Evolutionary conservation across 2,113 vertebrate species (phyloP), one percentile per base, ranked within the genome.

Genomic region (Pimephales promelas): DNA sequence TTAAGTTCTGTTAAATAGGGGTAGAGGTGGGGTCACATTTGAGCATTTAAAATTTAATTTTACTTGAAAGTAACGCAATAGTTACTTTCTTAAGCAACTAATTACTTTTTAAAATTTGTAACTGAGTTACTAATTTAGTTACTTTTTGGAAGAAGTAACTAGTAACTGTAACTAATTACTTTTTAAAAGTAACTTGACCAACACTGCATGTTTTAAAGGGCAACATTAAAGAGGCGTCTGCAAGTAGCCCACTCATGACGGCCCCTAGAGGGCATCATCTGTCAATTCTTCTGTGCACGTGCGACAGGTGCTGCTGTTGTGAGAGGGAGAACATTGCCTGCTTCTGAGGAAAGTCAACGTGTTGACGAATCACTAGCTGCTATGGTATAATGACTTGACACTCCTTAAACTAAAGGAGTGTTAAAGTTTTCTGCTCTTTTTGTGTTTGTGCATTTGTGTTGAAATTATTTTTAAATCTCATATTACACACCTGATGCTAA

Each of bases 201-300:
- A n/a, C n/a, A n/a, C n/a, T n/a, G n/a, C n/a, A n/a, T n/a, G 9
- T 40, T 34, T 54, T 56, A 59, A 24, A 57, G 10, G 3, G 56
- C 40, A 59, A 36, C 0, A 24, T 59, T 77, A 13, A 43, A 71
- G 40, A 7, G 22, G 8, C 4, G 36, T 34, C 28, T 34, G 16
- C 16, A 22, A 56, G 8, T 49, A 8, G n/a, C n/a, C n/a, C n/a
- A n/a, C 40, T 43, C 7, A 4, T 45, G 4, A 3, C 75, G 24
- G 34, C 59, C 77, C 34, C 59, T 31, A 79, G 77, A 66, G 57
- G 77, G 77, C 77, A 7, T 52, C 7, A 26, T 74, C 24, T 26
- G 45, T 74, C 77, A 64, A 28, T 66, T 64, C 43, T 24, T 79
- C 18, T 49, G 3, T n/a, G 3, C 77, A 64, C 77, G 57, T 79